These are phyloP conservation scores for Idaea dimidiata DNA, from an alignment of 2,888 invertebrate species.

Conservation along the genomic window DNA sequence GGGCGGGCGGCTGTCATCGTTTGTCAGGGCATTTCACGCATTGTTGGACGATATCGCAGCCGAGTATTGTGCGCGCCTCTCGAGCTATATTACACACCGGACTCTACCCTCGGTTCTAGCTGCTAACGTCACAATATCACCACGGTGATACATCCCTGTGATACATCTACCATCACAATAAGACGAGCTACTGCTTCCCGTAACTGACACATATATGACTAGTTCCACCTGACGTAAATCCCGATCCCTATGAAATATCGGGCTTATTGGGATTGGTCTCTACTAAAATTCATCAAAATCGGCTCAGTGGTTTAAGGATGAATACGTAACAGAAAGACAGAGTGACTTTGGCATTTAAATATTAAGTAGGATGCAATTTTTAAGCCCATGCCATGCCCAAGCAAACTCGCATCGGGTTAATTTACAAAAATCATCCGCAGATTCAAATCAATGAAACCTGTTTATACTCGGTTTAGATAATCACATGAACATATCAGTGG, in stretches of 20 bases:
- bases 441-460: neutral
- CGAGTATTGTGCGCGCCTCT: slow-evolving; percentile 52
- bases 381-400: too few relatives aligned
- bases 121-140: neutral
- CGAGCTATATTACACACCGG: slow-evolving; percentile 23
- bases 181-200: slow-evolving; percentile 10
- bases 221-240: neutral
- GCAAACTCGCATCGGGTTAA: neutral
- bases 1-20: slow-evolving; percentile 78
- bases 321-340: too few relatives aligned
- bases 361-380: too few relatives aligned
- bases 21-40: slow-evolving; percentile 81
- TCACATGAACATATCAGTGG: slow-evolving; percentile 6
- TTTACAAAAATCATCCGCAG: neutral
- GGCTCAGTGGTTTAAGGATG: too few relatives aligned
- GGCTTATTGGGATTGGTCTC: too few relatives aligned
- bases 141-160: slow-evolving; percentile 22
- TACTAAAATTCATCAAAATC: too few relatives aligned
- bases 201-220: slow-evolving; percentile 7
- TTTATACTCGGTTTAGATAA: slow-evolving; percentile 4
- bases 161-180: slow-evolving; percentile 26
- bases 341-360: too few relatives aligned
- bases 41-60: slow-evolving; percentile 79
- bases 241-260: too few relatives aligned
- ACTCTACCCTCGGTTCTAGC: slow-evolving; percentile 12